These are phyloP conservation scores for Calameuta filiformis DNA, from an alignment of 2,888 invertebrate species.

Conservation along the genomic window DNA sequence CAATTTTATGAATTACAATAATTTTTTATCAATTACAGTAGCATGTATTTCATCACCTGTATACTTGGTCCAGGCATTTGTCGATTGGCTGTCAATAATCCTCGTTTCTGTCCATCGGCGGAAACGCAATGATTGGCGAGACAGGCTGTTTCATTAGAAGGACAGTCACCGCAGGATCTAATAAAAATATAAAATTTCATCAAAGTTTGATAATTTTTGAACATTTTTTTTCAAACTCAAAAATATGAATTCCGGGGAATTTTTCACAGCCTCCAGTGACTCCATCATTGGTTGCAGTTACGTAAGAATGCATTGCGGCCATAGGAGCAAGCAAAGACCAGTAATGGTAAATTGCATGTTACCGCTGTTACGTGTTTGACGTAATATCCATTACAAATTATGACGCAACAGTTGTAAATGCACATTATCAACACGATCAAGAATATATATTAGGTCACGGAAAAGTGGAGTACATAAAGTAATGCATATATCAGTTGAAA, in stretches of 20 bases:
- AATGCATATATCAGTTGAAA: background rate
- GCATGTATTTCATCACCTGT: slow-evolving; percentile 60
- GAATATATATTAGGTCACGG: background rate
- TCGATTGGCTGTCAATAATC: slow-evolving; percentile 76
- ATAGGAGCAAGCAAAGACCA: slow-evolving; percentile 28
- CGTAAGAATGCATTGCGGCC: slow-evolving; percentile 26
- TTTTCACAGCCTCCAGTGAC: background rate
- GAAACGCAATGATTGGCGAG: slow-evolving; percentile 73
- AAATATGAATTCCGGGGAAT: background rate
- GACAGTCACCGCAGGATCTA: slow-evolving; percentile 77
- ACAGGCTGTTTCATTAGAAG: slow-evolving; percentile 73
- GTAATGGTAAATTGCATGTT: slow-evolving; percentile 20
- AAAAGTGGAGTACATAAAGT: background rate
- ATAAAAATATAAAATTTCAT: slow-evolving; percentile 20
- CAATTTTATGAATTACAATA: no score
- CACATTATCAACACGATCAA: background rate
- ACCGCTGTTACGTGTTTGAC: slow-evolving; percentile 29
- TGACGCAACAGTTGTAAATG: background rate
- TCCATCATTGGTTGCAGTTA: background rate
- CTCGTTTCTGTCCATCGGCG: slow-evolving; percentile 73
- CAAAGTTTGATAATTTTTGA: background rate
- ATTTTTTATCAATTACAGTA: background rate
- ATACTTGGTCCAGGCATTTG: slow-evolving; percentile 77
- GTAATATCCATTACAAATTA: slow-evolving; percentile 21
- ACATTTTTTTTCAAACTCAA: background rate